Base-by-base conservation (phyloP, 2,797 vertebrate genomes). In the Sebastes goodei region DNA sequence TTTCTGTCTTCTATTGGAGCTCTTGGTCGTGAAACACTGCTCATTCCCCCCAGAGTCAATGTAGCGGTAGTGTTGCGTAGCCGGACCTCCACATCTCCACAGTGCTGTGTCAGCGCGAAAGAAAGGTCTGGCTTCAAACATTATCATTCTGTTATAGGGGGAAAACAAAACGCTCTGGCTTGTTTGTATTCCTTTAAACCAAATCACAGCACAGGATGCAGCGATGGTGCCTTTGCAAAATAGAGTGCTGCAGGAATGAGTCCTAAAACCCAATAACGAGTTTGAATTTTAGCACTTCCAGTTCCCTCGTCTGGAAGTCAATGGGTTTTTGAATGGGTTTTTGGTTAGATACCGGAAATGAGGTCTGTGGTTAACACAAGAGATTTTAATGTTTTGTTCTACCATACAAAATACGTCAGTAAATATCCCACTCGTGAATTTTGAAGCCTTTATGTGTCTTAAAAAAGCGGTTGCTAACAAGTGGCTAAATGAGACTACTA, bases 1-100 rank as follows among this genome's bases (percentile, higher is more conserved):
- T 90, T 89, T 81, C 49, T 77, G 12, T 80, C 65, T 73, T 78
- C 61, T 42, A 23, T 73, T 23, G 52, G 60, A 33, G 42, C 42
- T 60, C 64, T 77, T 77, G 70, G 10, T 27, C 5, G 1, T 88
- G 74, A 89, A 71, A 77, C 76, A 87, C 29, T 59, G 53, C 55
- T 64, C 15, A 71, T 72, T 82, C 42, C 25, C 46, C 0, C 35
- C 1, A 7, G 10, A 68, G 59, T 76, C 38, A 67, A 69, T 73
- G 66, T 11, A 27, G 65, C 11, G 23, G 4, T 71, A n/a, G 49
- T 10, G 2, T n/a, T 4, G 8, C 20, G n/a, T n/a, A 52, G 49
- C 49, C 8, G 4, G 49, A 52, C 49, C 49, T 52, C 42, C 42
- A 46, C 42, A 52, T n/a, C 49, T 52, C 49, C 49, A 52, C 49